Base-by-base conservation (phyloP, 2,113 vertebrate genomes). In the Calyptomena viridis region DNA sequence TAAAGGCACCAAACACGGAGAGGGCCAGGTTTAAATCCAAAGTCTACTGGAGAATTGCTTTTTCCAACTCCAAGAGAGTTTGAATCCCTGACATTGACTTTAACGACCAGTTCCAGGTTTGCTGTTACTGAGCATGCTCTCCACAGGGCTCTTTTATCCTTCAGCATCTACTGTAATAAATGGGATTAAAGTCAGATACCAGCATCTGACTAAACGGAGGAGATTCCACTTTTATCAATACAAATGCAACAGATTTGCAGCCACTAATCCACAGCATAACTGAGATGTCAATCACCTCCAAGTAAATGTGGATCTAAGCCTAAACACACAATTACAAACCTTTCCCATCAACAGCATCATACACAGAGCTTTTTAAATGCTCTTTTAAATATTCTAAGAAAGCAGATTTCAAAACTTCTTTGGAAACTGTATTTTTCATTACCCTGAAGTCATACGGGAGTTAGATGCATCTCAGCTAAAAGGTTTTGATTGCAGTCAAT, bases 1-100 rank as follows among this genome's bases (percentile, higher is more conserved):
- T 18, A 12, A 59, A 59, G 2, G 8, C 0, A 2, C 33, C 42
- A 33, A 44, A 18, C 44, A 72, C 0, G 0, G 39, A 25, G 14
- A 53, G 50, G 23, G 44, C 8, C 73, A 37, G 35, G 49, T 60
- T 82, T n/a, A 67, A 71, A 39, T 10, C 44, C 13, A 9, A 74
- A 40, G 7, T 11, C 37, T 39, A 1, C n/a, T 3, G 30, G 3
- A 80, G 35, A 92, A 94, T 87, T 21, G 63, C 20, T 68, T 71
- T 28, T 16, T 2, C n/a, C 0, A 0, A 42, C 79, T 94, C 64
- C 35, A 62, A 37, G 6, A 8, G 73, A 58, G 49, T 90, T 39
- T 58, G 83, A 75, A 94, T 64, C 56, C 62, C 87, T 10, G 10
- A 16, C 37, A 46, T 44, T 55, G 72, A 83, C 79, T 74, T 76